Base-by-base conservation (phyloP, 2,888 invertebrate species). In the Synanthedon formicaeformis region DNA sequence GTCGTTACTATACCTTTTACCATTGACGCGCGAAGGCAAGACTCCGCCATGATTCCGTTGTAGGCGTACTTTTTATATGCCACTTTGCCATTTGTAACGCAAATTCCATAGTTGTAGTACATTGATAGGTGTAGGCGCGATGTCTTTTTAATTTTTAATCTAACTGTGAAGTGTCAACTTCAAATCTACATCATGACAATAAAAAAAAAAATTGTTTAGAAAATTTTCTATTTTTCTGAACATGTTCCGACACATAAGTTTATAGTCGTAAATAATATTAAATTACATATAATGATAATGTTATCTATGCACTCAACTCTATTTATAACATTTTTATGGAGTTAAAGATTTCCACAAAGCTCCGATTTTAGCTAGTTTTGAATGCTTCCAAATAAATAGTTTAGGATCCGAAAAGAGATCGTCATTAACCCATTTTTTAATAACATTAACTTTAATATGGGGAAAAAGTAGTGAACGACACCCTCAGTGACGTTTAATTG, bases 141-240 rank as follows among this genome's bases (percentile, higher is more conserved):
- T 49, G 16, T 14, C 10, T 49, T 18, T 49, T 49, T 49, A 45
- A 45, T 64, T 58, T 64, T 59, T 57, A 58, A 61, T 63, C 57
- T 60, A 60, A 58, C 58, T 48, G 55, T 57, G 48, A 57, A 51
- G 64, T 56, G 64, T 63, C 57, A 67, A 70, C 65, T 70, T 70
- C 63, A 71, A 67, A 76, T 67, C 69, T 34, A 34, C 34, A 76
- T 77, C 78, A 79, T 85, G 85, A 85, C 85, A 86, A 85, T 86
- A 86, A 83, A 68, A 75, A 23, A 23, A 23, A 23, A 4, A n/a
- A n/a, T n/a, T n/a, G 73, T 66, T 73, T 67, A n/a, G 45, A 45
- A 23, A 70, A 71, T 65, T 62, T 68, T 75, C 67, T 81, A 81
- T 83, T 80, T 82, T 76, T 74, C 75, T 73, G 71, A 73, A 66